These are phyloP conservation scores for Uria lomvia DNA, from an alignment of 2,113 vertebrate genomes.

Conservation along the genomic window DNA sequence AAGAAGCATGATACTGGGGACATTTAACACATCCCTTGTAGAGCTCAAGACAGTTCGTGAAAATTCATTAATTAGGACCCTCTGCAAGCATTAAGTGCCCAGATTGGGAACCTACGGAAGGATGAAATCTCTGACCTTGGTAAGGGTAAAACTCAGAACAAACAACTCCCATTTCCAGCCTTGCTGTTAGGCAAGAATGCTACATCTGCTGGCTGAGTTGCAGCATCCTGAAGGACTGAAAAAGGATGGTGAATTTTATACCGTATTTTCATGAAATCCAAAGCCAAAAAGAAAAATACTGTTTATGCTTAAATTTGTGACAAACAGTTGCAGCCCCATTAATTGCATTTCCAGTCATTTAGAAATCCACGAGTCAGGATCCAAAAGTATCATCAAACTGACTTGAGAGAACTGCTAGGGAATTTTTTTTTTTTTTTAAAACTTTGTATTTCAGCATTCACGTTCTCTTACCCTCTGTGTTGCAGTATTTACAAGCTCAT, in stretches of 20 bases:
- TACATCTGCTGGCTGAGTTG: not conserved
- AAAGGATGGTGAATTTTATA: not conserved
- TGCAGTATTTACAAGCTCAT: not conserved
- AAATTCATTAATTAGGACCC: not conserved
- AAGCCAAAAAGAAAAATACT: not conserved
- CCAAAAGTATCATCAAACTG: not conserved
- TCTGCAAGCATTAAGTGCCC: not conserved
- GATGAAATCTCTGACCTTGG: slow-evolving; percentile 16
- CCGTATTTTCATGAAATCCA: not conserved
- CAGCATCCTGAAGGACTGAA: not conserved
- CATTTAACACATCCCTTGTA: not conserved
- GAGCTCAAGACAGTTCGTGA: not conserved
- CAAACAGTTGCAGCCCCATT: not conserved
- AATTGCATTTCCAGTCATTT: not conserved
- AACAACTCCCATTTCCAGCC: not conserved
- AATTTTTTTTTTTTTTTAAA: not conserved
- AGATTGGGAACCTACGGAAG: not conserved
- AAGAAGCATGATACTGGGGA: not conserved
- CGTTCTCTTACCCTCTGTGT: not conserved
- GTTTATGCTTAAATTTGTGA: not conserved
- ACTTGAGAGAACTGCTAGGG: not conserved
- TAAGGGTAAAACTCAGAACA: not conserved
- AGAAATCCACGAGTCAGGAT: not conserved
- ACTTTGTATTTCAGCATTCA: not conserved
- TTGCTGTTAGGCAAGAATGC: not conserved